phyloP scores from a whole-genome alignment of 2,888 invertebrate genomes.

The Leptothorax acervorum region DNA sequence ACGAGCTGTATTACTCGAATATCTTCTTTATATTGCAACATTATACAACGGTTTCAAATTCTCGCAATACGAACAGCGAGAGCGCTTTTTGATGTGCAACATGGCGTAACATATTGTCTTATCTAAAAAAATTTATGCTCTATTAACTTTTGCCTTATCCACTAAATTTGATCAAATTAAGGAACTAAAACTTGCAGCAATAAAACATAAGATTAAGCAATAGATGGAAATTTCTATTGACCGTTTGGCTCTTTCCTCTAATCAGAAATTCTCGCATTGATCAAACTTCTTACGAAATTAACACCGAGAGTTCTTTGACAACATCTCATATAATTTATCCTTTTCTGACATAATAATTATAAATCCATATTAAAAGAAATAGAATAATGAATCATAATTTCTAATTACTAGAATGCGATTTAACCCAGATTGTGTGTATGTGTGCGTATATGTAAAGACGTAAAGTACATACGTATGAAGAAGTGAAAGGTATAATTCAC shows the following conservation, averaged over 20 bases:
- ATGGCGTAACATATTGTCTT: neutral
- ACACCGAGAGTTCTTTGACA: neutral
- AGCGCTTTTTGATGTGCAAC: neutral
- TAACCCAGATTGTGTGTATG: neutral
- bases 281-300: neutral
- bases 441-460: neutral
- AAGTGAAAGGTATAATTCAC: neutral
- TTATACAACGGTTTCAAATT: neutral
- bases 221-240: neutral
- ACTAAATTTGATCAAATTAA: neutral
- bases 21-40: slow-evolving; percentile 3
- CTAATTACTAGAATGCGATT: neutral
- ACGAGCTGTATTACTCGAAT: neutral
- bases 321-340: neutral
- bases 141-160: neutral
- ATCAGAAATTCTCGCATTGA: neutral
- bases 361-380: neutral
- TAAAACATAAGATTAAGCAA: neutral
- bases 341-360: neutral
- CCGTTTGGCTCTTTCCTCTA: neutral
- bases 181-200: neutral
- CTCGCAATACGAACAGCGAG: neutral
- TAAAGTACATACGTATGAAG: neutral
- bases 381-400: neutral
- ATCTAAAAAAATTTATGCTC: neutral